phyloP scores from a whole-genome alignment of 2,797 vertebrate species.

The Petrocephalus sullivani region DNA sequence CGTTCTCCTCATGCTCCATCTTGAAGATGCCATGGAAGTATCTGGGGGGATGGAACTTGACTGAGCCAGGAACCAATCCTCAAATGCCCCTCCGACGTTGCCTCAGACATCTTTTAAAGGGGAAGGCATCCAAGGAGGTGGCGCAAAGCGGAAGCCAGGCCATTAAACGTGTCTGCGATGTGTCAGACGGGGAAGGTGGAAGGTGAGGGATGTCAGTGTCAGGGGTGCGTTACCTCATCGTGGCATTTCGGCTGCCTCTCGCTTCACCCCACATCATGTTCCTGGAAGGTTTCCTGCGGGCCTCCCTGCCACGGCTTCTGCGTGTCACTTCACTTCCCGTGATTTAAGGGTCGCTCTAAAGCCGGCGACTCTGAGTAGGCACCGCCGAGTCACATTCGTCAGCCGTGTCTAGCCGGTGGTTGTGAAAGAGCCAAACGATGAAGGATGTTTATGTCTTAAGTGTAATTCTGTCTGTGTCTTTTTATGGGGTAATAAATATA shows the following conservation, averaged over 20 bases:
- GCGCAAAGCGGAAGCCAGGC: not conserved
- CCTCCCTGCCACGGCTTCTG: not conserved
- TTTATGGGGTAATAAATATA: not conserved
- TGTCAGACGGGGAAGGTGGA: not conserved
- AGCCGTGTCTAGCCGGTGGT: not conserved
- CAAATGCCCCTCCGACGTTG: not conserved
- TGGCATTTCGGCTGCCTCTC: not conserved
- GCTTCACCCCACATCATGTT: not conserved
- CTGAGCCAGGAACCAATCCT: not conserved
- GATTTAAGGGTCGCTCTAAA: not conserved
- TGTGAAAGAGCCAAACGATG: not conserved
- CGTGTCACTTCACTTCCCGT: not conserved
- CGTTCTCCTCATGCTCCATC: not conserved
- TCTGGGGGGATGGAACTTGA: not conserved
- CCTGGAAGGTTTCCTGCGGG: not conserved
- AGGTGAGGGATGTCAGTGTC: not conserved
- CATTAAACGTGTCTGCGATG: not conserved
- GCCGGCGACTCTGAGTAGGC: not conserved
- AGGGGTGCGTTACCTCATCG: not conserved
- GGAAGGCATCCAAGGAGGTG: not conserved
- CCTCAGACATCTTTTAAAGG: not conserved
- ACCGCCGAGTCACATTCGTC: not conserved
- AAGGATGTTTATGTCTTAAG: not conserved
- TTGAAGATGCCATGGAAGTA: not conserved
- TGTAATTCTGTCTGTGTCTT: not conserved